A percentile compares a stretch with the other conserved stretches of the same genome.
These are phyloP conservation scores for Synanthedon andrenaeformis DNA, from an alignment of 2,888 invertebrate genomes.

Conservation along the genomic window DNA sequence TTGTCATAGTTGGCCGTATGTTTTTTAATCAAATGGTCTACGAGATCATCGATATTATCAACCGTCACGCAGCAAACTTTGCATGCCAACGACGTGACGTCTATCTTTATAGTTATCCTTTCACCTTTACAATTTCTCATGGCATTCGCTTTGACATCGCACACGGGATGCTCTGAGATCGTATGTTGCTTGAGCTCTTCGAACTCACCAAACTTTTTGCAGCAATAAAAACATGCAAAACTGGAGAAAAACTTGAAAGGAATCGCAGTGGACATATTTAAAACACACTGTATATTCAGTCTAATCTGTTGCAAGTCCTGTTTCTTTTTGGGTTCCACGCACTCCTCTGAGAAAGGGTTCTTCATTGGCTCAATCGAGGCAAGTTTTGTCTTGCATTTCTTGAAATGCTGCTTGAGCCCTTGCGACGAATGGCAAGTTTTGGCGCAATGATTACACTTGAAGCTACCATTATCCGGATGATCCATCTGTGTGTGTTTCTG, in stretches of 20 bases:
- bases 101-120: constrained; percentile 44
- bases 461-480: constrained; percentile 30
- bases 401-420: constrained; percentile 38
- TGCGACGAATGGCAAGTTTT: constrained; percentile 37
- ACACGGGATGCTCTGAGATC: constrained; percentile 35
- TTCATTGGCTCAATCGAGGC: constrained; percentile 8
- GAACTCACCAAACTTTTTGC: constrained; percentile 42
- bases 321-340: constrained; percentile 26
- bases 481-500: constrained; percentile 36
- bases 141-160: constrained; percentile 44
- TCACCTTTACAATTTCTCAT: constrained; percentile 55
- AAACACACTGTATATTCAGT: constrained; percentile 45
- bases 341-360: constrained; percentile 11
- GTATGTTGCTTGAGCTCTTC: constrained; percentile 48
- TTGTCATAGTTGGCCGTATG: constrained; percentile 51
- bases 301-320: constrained; percentile 41
- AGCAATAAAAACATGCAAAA: constrained; percentile 53
- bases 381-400: constrained; percentile 36
- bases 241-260: constrained; percentile 55
- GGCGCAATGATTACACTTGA: constrained; percentile 43
- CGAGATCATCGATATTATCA: constrained; percentile 29
- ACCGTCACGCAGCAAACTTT: constrained; percentile 35
- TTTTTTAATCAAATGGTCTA: constrained; percentile 42
- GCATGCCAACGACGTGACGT: constrained; percentile 38
- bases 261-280: constrained; percentile 54